phyloP scores from a whole-genome alignment of 2,113 vertebrate genomes.

The Mionectes macconnelli region DNA sequence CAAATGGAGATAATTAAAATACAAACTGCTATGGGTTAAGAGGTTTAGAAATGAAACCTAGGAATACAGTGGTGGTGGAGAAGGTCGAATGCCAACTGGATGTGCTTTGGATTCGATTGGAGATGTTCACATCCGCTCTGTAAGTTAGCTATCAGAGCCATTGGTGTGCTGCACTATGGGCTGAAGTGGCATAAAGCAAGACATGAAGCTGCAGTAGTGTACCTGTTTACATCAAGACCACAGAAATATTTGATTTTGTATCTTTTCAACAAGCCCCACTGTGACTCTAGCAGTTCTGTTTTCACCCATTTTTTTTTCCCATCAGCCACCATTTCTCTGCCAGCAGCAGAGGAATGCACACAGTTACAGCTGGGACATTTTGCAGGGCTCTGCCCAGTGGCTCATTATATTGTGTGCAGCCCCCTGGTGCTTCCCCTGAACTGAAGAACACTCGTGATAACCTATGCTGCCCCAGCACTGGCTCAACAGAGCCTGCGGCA shows the following conservation, averaged over 20 bases:
- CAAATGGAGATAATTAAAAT: not conserved
- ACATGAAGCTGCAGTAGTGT: accelerated
- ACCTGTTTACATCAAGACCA: accelerated
- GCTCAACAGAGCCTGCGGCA: not conserved
- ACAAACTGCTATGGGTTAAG: not conserved
- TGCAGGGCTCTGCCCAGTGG: not conserved
- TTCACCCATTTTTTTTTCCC: not conserved
- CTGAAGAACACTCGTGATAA: no score
- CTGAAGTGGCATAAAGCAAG: accelerated
- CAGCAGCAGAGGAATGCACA: not conserved
- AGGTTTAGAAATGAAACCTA: not conserved
- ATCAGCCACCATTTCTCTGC: not conserved
- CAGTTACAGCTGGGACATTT: not conserved
- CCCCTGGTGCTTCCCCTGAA: not conserved
- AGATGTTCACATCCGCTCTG: not conserved
- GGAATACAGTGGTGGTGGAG: not conserved
- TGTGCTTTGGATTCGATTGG: not conserved
- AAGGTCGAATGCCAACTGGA: not conserved
- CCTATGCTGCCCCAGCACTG: not conserved
- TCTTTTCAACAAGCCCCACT: not conserved
- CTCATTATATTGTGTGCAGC: not conserved
- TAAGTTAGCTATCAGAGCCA: not conserved
- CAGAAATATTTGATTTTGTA: not conserved
- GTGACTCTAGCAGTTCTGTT: not conserved
- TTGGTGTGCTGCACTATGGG: no score